These are phyloP conservation scores for Phlogophora meticulosa DNA, from an alignment of 2,888 invertebrate species.

Conservation along the genomic window DNA sequence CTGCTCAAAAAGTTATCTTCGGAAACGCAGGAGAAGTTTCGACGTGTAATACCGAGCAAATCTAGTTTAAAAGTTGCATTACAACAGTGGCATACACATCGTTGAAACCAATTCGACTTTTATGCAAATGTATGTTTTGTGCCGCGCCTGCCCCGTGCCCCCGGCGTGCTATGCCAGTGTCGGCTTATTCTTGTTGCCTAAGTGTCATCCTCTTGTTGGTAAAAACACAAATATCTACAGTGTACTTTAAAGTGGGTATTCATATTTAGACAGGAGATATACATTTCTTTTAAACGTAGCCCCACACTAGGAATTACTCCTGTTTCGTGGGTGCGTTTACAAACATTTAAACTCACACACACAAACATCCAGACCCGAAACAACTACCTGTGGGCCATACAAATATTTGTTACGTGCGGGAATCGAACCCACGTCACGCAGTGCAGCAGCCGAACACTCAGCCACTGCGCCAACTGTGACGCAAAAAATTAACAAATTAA, in stretches of 20 bases:
- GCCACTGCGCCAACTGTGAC: too few relatives aligned
- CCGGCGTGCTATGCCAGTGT: slow-evolving; percentile 29
- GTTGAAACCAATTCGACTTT: slow-evolving; percentile 80
- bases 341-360: too few relatives aligned
- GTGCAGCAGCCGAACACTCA: too few relatives aligned
- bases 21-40: slow-evolving; percentile 37
- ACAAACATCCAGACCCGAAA: too few relatives aligned
- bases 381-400: too few relatives aligned
- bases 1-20: slow-evolving; percentile 56
- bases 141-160: slow-evolving; percentile 14
- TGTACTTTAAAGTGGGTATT: slow-evolving; percentile 33
- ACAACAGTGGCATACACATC: slow-evolving; percentile 72
- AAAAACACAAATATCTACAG: slow-evolving; percentile 57
- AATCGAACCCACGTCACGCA: too few relatives aligned
- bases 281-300: too few relatives aligned
- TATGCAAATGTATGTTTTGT: slow-evolving; percentile 81
- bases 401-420: too few relatives aligned
- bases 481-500: too few relatives aligned
- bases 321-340: too few relatives aligned
- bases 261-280: slow-evolving; percentile 14
- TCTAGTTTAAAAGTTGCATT: slow-evolving; percentile 78
- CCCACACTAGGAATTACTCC: too few relatives aligned
- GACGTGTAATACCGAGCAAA: slow-evolving; percentile 66
- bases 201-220: slow-evolving; percentile 42
- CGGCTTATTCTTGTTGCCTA: slow-evolving; percentile 33